phyloP scores from a whole-genome alignment of 2,888 invertebrate species.

The Atherix ibis region DNA sequence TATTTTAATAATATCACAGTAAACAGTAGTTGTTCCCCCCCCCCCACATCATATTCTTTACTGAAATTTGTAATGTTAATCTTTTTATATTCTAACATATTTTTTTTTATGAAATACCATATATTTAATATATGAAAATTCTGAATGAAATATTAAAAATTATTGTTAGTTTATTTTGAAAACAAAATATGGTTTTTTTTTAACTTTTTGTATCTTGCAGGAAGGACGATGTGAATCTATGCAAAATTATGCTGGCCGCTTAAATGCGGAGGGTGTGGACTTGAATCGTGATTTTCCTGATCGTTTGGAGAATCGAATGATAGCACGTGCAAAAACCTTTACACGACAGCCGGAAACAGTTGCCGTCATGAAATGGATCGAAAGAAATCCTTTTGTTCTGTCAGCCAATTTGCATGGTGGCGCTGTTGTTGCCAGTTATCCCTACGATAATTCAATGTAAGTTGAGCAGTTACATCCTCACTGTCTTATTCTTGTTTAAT shows the following conservation, averaged over 20 bases:
- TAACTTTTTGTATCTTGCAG: constrained; percentile 36
- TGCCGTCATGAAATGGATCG: constrained; percentile 80
- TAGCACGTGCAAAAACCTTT: constrained; percentile 25
- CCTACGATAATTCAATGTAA: constrained; percentile 76
- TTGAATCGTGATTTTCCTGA: constrained; percentile 89
- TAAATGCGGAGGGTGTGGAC: constrained; percentile 67
- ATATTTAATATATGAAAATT: too few relatives aligned
- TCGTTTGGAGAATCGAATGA: constrained; percentile 46
- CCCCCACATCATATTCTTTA: too few relatives aligned
- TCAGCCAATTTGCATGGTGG: constrained; percentile 95
- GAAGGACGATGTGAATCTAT: constrained; percentile 68
- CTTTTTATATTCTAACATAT: too few relatives aligned
- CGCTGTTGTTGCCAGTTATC: constrained; percentile 94
- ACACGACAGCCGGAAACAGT: constrained; percentile 72
- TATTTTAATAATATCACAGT: too few relatives aligned
- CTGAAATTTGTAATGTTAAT: too few relatives aligned
- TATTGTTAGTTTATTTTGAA: too few relatives aligned
- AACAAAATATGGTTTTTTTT: too few relatives aligned
- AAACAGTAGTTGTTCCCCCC: too few relatives aligned
- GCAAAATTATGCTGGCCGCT: constrained; percentile 50
- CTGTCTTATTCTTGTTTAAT: too few relatives aligned
- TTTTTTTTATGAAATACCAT: too few relatives aligned
- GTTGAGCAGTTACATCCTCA: too few relatives aligned
- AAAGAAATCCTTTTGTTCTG: constrained; percentile 72
- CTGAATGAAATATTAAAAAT: too few relatives aligned